Base-by-base conservation (phyloP, 2,797 vertebrate genomes). In the Notamacropus eugenii region DNA sequence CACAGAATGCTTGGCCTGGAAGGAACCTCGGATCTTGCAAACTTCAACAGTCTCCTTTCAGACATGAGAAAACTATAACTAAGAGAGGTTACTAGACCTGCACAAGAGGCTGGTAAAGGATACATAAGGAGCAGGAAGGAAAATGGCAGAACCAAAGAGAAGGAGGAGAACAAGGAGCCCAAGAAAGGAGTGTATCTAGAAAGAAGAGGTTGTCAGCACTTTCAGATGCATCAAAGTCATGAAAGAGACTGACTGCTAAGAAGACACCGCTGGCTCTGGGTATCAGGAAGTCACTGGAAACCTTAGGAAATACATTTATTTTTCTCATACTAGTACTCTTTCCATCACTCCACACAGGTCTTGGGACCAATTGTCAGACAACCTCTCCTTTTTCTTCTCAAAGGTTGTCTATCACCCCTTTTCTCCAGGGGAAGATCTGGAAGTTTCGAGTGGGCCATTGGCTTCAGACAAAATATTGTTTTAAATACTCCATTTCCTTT, bases 381-480 rank as follows among this genome's bases (percentile, higher is more conserved):
- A 1, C 82, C 92, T 67, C 1, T 29, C n/a, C 67, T 82, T 82
- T 82, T 82, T 40, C 56, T 46, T 94, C 57, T 95, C 93, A 29
- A 34, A 90, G 31, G 5, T 34, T 67, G 90, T 31, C 11, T 27
- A n/a, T 59, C 82, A 57, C 6, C 19, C 90, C 22, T 82, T 82
- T 34, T 96, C 59, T 62, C 56, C 31, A 4, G 1, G 10, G 40
- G 28, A 0, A 46, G n/a, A 0, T 3, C 13, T 54, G 55, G 54
- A 93, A 59, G 55, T 58, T 82, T 14, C 40, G 0, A 74, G 9
- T 34, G 40, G 10, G 91, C 46, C 58, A 93, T 55, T 40, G 34
- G 54, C 34, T 22, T 54, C 40, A 27, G 59, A 58, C 40, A 93
- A 91, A 95, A 93, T 93, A 90, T 93, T 56, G 55, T 54, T 46